Percentiles rank a stretch among this genome's conserved stretches.
phyloP scores from a whole-genome alignment of 2,113 vertebrate genomes.

The Coryphaenoides rupestris region DNA sequence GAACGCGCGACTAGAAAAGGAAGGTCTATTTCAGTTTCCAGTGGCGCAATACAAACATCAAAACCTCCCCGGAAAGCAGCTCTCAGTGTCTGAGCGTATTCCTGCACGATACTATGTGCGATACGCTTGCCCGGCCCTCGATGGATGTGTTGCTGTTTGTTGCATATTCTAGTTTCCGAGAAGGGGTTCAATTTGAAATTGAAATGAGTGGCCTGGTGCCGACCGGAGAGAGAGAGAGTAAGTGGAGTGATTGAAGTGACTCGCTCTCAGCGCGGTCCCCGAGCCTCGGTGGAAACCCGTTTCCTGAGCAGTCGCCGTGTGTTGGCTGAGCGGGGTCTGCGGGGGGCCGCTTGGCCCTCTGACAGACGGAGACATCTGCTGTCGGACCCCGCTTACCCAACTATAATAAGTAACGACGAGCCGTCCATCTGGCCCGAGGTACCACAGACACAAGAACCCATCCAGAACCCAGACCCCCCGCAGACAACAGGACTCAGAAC shows the following conservation, averaged over 20 bases:
- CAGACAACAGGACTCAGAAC: slow-evolving; percentile 13
- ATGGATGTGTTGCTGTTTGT: too few relatives aligned
- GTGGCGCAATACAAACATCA: slow-evolving; percentile 24
- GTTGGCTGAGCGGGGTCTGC: not conserved
- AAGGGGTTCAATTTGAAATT: too few relatives aligned
- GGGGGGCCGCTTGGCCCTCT: slow-evolving; percentile 1
- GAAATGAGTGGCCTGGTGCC: too few relatives aligned
- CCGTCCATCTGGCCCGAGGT: slow-evolving; percentile 28
- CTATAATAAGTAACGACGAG: slow-evolving; percentile 26
- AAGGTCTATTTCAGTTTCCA: not conserved
- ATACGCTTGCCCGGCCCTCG: not conserved
- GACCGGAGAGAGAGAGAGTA: too few relatives aligned
- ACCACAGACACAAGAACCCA: not conserved
- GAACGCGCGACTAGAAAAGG: too few relatives aligned
- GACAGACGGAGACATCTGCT: slow-evolving; percentile 33
- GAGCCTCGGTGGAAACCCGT: too few relatives aligned
- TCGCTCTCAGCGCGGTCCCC: too few relatives aligned
- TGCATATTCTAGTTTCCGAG: not conserved
- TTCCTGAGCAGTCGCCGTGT: too few relatives aligned
- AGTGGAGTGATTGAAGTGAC: not conserved
- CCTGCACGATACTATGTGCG: slow-evolving; percentile 37
- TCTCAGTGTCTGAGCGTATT: slow-evolving; percentile 13
- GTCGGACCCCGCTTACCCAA: slow-evolving; percentile 18
- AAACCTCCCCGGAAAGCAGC: slow-evolving; percentile 13
- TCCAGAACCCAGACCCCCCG: slow-evolving; percentile 4